phyloP scores from a whole-genome alignment of 2,888 invertebrate species.

The Syrista parreyssii region DNA sequence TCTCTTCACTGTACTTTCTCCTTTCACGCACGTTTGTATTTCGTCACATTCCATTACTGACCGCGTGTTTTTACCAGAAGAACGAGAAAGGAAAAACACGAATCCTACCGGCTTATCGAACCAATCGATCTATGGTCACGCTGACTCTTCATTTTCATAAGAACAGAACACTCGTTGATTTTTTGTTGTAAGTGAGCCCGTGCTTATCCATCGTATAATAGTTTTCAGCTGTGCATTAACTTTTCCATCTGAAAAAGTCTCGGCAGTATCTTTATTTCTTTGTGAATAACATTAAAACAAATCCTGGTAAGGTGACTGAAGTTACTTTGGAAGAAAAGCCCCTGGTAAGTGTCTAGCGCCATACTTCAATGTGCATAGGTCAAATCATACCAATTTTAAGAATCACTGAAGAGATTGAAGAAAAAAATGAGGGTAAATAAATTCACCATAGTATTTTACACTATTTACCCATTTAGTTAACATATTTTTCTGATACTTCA shows the following conservation, averaged over 20 bases:
- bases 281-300: background rate
- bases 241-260: background rate
- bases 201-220: background rate
- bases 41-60: background rate
- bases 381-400: background rate
- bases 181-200: background rate
- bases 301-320: background rate
- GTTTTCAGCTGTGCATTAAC: background rate
- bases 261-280: background rate
- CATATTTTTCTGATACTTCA: background rate
- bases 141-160: background rate
- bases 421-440: background rate
- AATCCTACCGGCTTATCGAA: background rate
- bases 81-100: background rate
- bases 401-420: background rate
- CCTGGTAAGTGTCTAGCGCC: background rate
- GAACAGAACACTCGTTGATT: background rate
- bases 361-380: background rate
- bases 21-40: conserved; percentile 4
- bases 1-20: background rate
- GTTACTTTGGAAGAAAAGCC: background rate
- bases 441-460: background rate
- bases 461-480: background rate
- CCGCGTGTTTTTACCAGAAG: background rate
- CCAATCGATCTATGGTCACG: background rate